Base-by-base conservation (phyloP, 2,888 invertebrate genomes). In the Sympetrum striolatum region DNA sequence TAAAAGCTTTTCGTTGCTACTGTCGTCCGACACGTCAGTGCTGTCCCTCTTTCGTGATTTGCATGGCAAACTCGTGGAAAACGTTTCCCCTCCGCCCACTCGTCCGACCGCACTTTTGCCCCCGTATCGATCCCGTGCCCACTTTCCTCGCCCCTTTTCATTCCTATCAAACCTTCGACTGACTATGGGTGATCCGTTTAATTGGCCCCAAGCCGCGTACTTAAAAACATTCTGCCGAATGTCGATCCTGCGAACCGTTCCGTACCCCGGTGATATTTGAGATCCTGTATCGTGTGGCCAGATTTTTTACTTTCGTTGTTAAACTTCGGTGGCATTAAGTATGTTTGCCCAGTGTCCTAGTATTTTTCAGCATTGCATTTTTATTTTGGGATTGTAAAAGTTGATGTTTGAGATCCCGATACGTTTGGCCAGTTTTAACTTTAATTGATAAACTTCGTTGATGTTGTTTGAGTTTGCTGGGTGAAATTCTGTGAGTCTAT, bases 1-100 rank as follows among this genome's bases (percentile, higher is more conserved):
- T 73, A 64, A 86, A 86, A 86, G 86, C 86, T 60, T 86, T 86
- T 86, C 86, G 60, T n/a, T 86, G 86, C 86, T 86, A 37, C 86
- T 86, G 86, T 86, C 86, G 60, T 58, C 86, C 22, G 86, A 86
- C 60, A 35, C 86, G 60, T 86, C 86, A 60, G 60, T 86, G 37
- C 60, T 60, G 86, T 37, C 60, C 37, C 86, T 60, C 35, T 86
- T 48, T 35, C 37, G 86, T 86, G 86, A 86, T 86, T 86, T 86
- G 86, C 86, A 37, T 37, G 86, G 86, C 37, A 53, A 86, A 86
- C 86, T 37, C 82, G 58, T 35, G 35, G 53, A 58, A 60, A 60
- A 58, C 35, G 35, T 58, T 15, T 22, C 60, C 60, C 0, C 18
- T 37, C 37, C 86, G 31, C 73, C 73, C 73, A 73, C 73, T 73